Evolutionary conservation across 2,888 invertebrate genomes (phyloP).

Genomic region (Lasioglossum vierecki): DNA sequence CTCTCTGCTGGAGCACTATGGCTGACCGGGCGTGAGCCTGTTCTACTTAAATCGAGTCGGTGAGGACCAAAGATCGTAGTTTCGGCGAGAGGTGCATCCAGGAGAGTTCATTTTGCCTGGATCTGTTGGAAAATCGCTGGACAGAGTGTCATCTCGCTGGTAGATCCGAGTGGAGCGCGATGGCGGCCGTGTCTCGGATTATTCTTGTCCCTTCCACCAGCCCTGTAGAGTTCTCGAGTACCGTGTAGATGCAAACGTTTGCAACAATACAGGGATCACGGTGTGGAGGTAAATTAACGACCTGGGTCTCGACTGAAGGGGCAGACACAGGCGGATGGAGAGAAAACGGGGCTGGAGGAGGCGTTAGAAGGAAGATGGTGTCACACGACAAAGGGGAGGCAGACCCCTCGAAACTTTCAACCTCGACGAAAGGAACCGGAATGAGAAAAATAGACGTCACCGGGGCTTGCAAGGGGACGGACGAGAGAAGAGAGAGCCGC

Average conservation of each 20-base stretch:
- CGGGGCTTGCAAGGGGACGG: conserved; percentile 18
- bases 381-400: conserved; percentile 44
- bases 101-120: not conserved
- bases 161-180: not conserved
- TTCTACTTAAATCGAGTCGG: not conserved
- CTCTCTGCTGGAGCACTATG: not conserved
- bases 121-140: not conserved
- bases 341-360: no score
- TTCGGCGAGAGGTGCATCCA: not conserved
- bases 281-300: conserved; percentile 71
- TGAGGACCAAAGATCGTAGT: not conserved
- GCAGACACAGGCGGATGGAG: not conserved
- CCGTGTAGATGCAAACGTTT: conserved; percentile 37
- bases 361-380: no score
- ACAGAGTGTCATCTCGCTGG: not conserved
- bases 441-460: conserved; percentile 46
- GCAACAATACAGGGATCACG: conserved; percentile 43
- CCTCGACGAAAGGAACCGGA: conserved; percentile 42
- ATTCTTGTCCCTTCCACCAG: not conserved
- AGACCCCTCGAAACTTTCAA: conserved; percentile 41
- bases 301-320: conserved; percentile 33
- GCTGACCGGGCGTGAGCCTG: not conserved
- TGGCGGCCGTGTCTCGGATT: not conserved
- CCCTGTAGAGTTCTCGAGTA: not conserved
- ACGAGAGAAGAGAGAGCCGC: conserved; percentile 26